Base-by-base conservation (phyloP, 2,113 vertebrate genomes). In the Raphicerus campestris region DNA sequence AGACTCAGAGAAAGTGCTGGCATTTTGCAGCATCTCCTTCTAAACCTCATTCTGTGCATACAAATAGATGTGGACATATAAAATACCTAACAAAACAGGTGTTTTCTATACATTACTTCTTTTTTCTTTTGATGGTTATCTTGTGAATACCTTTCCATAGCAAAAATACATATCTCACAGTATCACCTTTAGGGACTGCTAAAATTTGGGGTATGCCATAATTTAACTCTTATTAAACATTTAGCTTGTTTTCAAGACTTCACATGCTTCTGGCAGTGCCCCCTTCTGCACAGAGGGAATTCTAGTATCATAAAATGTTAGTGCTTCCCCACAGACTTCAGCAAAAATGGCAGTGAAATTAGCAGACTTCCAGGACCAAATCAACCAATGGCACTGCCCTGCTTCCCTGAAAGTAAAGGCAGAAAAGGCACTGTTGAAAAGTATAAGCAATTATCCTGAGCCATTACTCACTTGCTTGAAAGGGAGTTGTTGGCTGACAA, bases 291-390 rank as follows among this genome's bases (percentile, higher is more conserved):
- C 24, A 92, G 83, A 55, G 11, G 11, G 63, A 81, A 81, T 66
- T 89, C 55, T 61, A 60, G 20, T 90, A 30, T 96, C 26, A 77
- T 53, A 85, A 73, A 35, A 77, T 58, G 22, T 73, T 89, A 83
- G n/a, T 78, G 32, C 32, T 93, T 96, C 70, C 61, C 73, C 86
- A 97, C 94, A 88, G 49, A 32, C n/a, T 77, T 63, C 5, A 66
- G 70, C 81, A 97, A 75, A 97, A 97, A 90, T 53, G 20, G 35
- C 49, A 39, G 32, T 70, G 53, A 78, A 89, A 55, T 75, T 42
- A 42, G 39, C 39, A 19, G 17, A 78, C 49, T 61, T 70, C 47
- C 10, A 14, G 35, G 35, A 82, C 49, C 42, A 66, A 73, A 93
- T 77, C 61, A 95, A 47, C n/a, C 86, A 55, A 19, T 60, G 39